phyloP scores from a whole-genome alignment of 2,888 invertebrate species.

The Eupithecia pulchellata region DNA sequence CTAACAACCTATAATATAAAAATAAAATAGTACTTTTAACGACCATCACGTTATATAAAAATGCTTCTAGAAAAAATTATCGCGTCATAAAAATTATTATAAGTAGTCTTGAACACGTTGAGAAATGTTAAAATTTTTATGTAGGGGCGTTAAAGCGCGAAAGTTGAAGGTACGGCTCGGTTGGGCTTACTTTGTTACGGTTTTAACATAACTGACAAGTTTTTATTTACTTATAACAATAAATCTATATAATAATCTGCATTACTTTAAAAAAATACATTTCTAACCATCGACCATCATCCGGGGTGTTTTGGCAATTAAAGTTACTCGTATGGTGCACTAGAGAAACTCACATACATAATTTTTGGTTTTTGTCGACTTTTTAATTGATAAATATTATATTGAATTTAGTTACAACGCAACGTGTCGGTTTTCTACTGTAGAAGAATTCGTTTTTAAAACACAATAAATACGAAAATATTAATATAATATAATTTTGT shows the following conservation, averaged over 20 bases:
- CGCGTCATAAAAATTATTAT: slow-evolving; percentile 2
- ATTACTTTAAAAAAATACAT: neutral
- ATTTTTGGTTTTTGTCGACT: neutral
- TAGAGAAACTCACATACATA: no score
- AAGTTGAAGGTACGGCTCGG: neutral
- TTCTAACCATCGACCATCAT: no score
- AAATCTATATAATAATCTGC: neutral
- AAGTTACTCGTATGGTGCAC: no score
- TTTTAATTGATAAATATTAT: neutral
- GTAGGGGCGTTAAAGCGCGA: slow-evolving; percentile 9
- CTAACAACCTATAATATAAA: neutral
- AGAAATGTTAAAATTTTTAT: slow-evolving; percentile 20
- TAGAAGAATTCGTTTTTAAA: neutral
- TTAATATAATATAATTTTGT: no score
- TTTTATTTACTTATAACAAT: no score
- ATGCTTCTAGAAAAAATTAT: slow-evolving; percentile 8
- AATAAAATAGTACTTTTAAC: neutral
- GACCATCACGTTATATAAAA: neutral
- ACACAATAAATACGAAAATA: neutral
- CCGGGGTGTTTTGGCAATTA: no score
- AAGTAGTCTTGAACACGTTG: slow-evolving; percentile 7
- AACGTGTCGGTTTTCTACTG: neutral
- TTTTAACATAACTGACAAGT: neutral
- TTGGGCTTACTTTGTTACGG: neutral
- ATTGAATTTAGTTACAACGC: neutral